Evolutionary conservation across 1,140 invertebrate genomes (phyloP).

Genomic region (Orchesella cincta): DNA sequence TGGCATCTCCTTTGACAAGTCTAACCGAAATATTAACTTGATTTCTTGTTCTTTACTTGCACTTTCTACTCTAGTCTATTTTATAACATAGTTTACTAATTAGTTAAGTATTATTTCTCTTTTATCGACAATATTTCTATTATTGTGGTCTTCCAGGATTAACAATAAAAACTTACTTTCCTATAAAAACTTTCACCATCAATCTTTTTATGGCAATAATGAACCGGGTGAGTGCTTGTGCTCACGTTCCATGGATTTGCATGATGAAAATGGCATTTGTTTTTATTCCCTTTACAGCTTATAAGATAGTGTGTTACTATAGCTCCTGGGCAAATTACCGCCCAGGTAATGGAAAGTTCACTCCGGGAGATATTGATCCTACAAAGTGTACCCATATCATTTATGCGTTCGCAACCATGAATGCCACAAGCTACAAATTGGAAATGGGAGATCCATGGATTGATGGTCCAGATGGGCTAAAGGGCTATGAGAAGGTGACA

Average conservation of each 20-base stretch:
- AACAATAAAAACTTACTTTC: too few relatives aligned
- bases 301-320: slow-evolving; percentile 70
- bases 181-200: too few relatives aligned
- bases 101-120: background rate
- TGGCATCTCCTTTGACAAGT: background rate
- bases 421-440: slow-evolving; percentile 71
- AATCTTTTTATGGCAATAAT: too few relatives aligned
- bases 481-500: slow-evolving; percentile 64
- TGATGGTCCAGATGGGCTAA: slow-evolving; percentile 74
- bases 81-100: background rate
- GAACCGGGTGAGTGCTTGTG: too few relatives aligned
- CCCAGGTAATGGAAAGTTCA: slow-evolving; percentile 65
- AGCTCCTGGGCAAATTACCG: slow-evolving; percentile 74
- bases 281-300: slow-evolving; percentile 56
- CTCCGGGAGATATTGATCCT: slow-evolving; percentile 70
- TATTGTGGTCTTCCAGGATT: too few relatives aligned
- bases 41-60: background rate
- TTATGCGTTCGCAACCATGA: slow-evolving; percentile 84
- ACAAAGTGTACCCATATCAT: slow-evolving; percentile 80
- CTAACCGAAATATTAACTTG: background rate
- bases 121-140: background rate
- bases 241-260: too few relatives aligned
- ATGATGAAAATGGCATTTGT: too few relatives aligned
- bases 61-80: background rate
- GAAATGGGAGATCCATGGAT: slow-evolving; percentile 80